Conservation (phyloP, 1,140 invertebrate genomes). For the Neelides sp. region DNA sequence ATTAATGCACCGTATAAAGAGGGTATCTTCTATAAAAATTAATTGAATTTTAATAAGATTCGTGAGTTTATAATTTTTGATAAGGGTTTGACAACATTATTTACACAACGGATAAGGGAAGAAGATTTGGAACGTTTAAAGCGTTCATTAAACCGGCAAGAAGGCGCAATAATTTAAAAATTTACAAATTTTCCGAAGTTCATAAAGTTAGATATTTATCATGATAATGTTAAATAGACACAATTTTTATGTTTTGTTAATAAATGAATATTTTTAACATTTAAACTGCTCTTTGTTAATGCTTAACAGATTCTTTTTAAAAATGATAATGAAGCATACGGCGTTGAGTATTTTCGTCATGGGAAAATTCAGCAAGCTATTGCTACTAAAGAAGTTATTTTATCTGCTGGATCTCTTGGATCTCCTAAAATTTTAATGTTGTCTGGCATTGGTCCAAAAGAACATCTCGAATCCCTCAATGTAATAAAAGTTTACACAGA, state of each 20-base stretch:
- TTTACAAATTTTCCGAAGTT: slow-evolving; percentile 1
- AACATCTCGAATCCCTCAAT: slow-evolving; percentile 14
- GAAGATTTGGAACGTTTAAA: neutral
- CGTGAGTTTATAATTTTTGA: no score
- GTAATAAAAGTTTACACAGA: no score
- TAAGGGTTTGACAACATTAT: no score
- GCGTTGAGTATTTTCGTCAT: slow-evolving; percentile 47
- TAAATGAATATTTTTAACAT: neutral
- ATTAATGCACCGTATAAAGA: slow-evolving; percentile 13
- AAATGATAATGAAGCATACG: no score
- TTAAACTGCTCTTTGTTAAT: neutral
- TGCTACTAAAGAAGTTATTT: slow-evolving; percentile 59
- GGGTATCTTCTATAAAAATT: slow-evolving; percentile 1
- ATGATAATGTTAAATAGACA: no score
- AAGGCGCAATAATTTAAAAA: neutral
- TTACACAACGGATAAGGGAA: no score
- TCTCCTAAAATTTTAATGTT: slow-evolving; percentile 48
- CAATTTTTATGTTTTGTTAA: neutral
- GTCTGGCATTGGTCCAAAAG: slow-evolving; percentile 25
- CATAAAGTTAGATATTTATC: no score
- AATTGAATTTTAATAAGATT: no score
- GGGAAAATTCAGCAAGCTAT: slow-evolving; percentile 43
- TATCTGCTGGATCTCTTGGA: slow-evolving; percentile 59
- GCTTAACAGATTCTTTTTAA: no score
- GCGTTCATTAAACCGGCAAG: slow-evolving; percentile 4